Evolutionary conservation across 2,888 invertebrate species (phyloP), one percentile per base, ranked within the genome.

Genomic region (Drosophila meridionalis): DNA sequence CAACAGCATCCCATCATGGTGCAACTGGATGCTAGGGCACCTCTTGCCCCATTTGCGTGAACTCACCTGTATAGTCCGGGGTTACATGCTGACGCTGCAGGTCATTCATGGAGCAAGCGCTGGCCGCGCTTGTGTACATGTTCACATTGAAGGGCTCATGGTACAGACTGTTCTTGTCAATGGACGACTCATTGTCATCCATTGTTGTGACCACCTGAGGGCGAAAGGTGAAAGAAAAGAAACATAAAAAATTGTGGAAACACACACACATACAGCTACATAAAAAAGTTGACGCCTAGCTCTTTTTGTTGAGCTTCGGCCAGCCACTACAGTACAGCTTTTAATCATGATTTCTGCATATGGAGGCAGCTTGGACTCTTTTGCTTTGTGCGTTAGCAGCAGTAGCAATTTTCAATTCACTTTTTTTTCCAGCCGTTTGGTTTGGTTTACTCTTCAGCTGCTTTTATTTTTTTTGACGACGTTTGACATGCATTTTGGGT

Each of bases 61-160:
- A 90, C 92, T 91, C 93, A 95, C 95, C 95, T 92, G 94, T 94
- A 87, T 95, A 95, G 91, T 94, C 94, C 68, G 94, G 94, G 82
- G 94, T 94, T 85, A 93, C 93, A 89, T 94, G 93, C 85, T 94
- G 93, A 62, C 93, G 90, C 80, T 93, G 94, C 82, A 93, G 91
- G 89, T 93, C 93, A 86, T 93, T 93, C 88, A 93, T 91, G 59
- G 93, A 93, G 77, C 93, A 93, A 66, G 92, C 93, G 82, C 93
- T 93, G 57, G 93, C 93, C 69, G 94, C 93, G 89, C 93, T 93
- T 59, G 93, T 93, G 78, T 93, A 93, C 92, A 93, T 93, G 82
- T 93, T 93, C 78, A 93, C 93, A 87, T 93, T 94, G 91, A 93
- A 94, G 48, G 94, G 94, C 87, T 94, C 94, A 85, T 94, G 94